phyloP scores from a whole-genome alignment of 2,888 invertebrate genomes.

The Rhagophthalmus giganteus region DNA sequence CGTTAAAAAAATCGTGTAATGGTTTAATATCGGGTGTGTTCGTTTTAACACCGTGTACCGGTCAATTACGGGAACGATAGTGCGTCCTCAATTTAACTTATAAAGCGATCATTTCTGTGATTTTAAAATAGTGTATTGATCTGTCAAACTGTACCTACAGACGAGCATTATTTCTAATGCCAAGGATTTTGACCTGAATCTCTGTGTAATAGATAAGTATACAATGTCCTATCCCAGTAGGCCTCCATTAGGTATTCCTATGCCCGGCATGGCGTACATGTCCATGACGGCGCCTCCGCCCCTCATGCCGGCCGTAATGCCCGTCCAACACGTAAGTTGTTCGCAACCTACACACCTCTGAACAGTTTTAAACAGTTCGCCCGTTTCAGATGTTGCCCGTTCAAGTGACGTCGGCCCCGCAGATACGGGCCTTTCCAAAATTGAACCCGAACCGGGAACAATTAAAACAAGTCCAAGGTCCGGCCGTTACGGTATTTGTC shows the following conservation, averaged over 20 bases:
- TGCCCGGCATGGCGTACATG: conserved; percentile 63
- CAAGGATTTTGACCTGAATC: not conserved
- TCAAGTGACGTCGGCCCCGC: conserved; percentile 54
- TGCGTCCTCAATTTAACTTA: too few species aligned
- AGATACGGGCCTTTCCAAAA: conserved; percentile 53
- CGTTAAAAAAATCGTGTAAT: too few species aligned
- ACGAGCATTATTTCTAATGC: too few species aligned
- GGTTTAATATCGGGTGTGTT: too few species aligned
- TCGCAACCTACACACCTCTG: not conserved
- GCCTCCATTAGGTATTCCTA: conserved; percentile 75
- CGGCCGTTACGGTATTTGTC: conserved; percentile 95
- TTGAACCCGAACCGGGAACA: conserved; percentile 52
- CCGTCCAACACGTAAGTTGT: conserved; percentile 71
- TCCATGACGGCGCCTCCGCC: conserved; percentile 69
- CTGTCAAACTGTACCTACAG: too few species aligned
- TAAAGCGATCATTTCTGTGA: not conserved
- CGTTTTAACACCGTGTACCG: too few species aligned
- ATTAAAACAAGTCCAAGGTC: conserved; percentile 64
- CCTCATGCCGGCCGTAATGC: conserved; percentile 72
- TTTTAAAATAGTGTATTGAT: not conserved
- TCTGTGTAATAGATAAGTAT: not conserved
- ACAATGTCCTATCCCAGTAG: conserved; percentile 88
- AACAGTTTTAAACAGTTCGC: conserved; percentile 18
- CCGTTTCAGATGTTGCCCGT: conserved; percentile 60
- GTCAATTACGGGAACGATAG: too few species aligned